Percentiles rank a stretch among this genome's conserved stretches.
Evolutionary conservation across 2,113 vertebrate genomes (phyloP).

Genomic region (Rhabdomys dilectus): DNA sequence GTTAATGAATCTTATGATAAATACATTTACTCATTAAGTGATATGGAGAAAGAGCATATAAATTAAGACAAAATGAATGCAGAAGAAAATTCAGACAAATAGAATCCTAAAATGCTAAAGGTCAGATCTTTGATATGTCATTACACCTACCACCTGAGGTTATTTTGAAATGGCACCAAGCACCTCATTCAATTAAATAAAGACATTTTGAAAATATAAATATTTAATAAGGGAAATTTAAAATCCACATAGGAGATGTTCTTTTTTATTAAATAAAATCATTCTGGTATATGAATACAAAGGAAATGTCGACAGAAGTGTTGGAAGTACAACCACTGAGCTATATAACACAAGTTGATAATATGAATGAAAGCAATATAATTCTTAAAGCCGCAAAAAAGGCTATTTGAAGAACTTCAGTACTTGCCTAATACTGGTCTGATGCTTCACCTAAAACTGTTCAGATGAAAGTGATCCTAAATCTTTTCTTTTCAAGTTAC

Average conservation of each 20-base stretch:
- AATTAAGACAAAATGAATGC: constrained; percentile 84
- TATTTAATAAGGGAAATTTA: constrained; percentile 87
- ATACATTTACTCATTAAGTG: constrained; percentile 66
- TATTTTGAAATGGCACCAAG: constrained; percentile 85
- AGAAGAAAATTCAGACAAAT: constrained; percentile 84
- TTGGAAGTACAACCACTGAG: constrained; percentile 67
- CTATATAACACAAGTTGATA: constrained; percentile 78
- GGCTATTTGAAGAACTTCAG: constrained; percentile 35
- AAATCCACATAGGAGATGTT: constrained; percentile 83
- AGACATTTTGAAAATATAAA: constrained; percentile 88
- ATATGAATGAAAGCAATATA: constrained; percentile 81
- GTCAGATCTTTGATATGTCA: constrained; percentile 85
- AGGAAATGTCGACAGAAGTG: constrained; percentile 80
- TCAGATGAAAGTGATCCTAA: constrained; percentile 28
- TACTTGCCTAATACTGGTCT: not conserved
- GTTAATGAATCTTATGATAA: constrained; percentile 77
- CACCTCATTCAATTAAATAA: constrained; percentile 87
- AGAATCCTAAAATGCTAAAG: constrained; percentile 87
- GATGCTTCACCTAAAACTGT: constrained; percentile 49
- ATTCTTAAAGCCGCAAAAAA: constrained; percentile 76
- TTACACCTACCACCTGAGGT: constrained; percentile 82
- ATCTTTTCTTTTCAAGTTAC: constrained; percentile 48
- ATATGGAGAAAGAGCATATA: constrained; percentile 78
- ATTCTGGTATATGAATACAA: constrained; percentile 82
- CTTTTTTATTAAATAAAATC: constrained; percentile 84